These are phyloP conservation scores for Odontomachus brunneus DNA, from an alignment of 1,140 invertebrate species.

Conservation along the genomic window DNA sequence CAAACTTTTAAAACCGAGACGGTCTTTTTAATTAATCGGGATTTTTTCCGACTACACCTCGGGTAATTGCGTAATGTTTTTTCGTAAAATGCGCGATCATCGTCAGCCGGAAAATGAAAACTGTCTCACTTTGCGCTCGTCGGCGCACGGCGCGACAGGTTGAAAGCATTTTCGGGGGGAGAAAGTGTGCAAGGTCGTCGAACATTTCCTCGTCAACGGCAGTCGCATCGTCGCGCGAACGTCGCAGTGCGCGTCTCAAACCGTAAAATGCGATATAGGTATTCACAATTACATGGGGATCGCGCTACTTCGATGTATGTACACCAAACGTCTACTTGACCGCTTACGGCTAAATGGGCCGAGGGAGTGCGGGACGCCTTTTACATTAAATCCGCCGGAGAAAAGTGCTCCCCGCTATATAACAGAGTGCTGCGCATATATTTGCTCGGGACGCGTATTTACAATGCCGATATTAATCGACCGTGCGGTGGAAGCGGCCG, in stretches of 20 bases:
- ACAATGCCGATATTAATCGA: slow-evolving; percentile 83
- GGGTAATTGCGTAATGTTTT: neutral
- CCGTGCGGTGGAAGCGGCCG: slow-evolving; percentile 58
- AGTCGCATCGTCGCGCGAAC: neutral
- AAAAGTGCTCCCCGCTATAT: slow-evolving; percentile 77
- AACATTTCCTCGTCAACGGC: neutral
- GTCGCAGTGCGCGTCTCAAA: slow-evolving; percentile 11
- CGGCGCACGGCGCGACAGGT: neutral
- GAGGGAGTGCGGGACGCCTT: slow-evolving; percentile 17
- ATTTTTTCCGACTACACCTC: neutral
- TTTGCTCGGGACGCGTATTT: slow-evolving; percentile 82
- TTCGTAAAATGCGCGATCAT: neutral
- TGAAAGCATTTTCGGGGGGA: neutral
- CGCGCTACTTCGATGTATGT: slow-evolving; percentile 80
- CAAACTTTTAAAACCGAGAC: neutral
- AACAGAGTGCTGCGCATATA: slow-evolving; percentile 83
- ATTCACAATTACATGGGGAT: slow-evolving; percentile 56
- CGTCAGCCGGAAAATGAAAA: neutral
- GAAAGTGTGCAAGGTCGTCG: too few relatives aligned
- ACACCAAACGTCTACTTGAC: slow-evolving; percentile 80
- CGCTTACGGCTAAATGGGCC: slow-evolving; percentile 67
- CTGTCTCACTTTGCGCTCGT: neutral
- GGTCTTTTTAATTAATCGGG: neutral
- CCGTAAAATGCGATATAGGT: slow-evolving; percentile 34
- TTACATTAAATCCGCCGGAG: slow-evolving; percentile 71